A percentile compares a stretch with the other conserved stretches of the same genome.
These are phyloP conservation scores for Potamarius usumacintae DNA, from an alignment of 2,113 vertebrate species.

Conservation along the genomic window DNA sequence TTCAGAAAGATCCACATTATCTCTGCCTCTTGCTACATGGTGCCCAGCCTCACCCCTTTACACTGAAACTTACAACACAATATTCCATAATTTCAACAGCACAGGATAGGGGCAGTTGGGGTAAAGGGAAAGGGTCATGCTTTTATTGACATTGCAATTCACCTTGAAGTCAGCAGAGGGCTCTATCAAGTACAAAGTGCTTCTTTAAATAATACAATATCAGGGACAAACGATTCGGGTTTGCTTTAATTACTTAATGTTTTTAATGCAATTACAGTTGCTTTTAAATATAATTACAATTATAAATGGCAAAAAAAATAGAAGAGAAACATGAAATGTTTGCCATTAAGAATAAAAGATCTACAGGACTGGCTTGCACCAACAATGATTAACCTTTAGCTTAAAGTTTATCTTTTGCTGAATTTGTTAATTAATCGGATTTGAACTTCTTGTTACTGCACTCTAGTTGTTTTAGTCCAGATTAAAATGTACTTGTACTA, in stretches of 20 bases:
- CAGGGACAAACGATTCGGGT: neutral
- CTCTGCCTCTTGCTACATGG: neutral
- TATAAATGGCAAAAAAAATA: neutral
- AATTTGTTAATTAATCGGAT: neutral
- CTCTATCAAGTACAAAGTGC: neutral
- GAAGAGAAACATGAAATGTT: neutral
- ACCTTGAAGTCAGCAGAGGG: neutral
- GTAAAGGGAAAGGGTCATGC: neutral
- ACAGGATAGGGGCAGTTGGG: neutral
- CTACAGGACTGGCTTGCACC: too few species aligned
- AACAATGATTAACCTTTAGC: too few species aligned
- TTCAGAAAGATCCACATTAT: neutral
- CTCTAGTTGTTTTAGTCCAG: neutral
- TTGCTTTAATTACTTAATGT: neutral
- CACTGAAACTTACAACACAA: neutral
- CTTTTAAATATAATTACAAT: neutral
- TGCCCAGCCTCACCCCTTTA: neutral
- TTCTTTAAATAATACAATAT: neutral
- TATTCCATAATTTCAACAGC: neutral
- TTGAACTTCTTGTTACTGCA: neutral
- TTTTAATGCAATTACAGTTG: neutral
- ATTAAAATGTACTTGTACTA: neutral
- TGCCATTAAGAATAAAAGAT: too few species aligned
- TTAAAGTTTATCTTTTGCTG: too few species aligned
- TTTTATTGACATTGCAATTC: neutral